Conservation (phyloP, 1,140 invertebrate species). For the Bacillus rossius region DNA sequence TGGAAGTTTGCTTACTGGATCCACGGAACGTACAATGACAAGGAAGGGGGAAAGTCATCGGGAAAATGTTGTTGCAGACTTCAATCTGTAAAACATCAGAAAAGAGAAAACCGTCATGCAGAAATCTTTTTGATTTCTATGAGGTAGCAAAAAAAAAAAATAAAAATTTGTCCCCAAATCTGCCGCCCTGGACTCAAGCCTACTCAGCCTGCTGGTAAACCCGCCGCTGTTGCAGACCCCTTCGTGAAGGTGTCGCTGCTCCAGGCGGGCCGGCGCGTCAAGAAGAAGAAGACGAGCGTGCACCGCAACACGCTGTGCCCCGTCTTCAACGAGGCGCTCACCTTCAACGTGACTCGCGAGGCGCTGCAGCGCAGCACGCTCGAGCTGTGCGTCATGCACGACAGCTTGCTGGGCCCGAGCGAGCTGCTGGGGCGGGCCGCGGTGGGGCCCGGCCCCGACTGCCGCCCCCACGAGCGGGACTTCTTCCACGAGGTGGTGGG, state of each 20-base stretch:
- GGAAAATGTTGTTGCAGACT: too few species aligned
- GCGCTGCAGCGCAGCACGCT: conserved; percentile 46
- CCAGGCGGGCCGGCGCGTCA: conserved; percentile 68
- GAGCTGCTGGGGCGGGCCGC: conserved; percentile 47
- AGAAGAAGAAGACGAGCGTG: conserved; percentile 88
- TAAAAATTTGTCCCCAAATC: too few species aligned
- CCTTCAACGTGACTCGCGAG: conserved; percentile 68
- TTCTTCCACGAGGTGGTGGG: conserved; percentile 50
- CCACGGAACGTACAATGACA: too few species aligned
- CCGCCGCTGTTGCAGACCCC: conserved; percentile 60
- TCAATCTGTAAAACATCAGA: too few species aligned
- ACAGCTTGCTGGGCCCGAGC: conserved; percentile 46
- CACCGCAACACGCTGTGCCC: conserved; percentile 78
- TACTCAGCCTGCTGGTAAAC: too few species aligned
- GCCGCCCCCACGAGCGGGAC: conserved; percentile 42
- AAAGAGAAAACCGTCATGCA: too few species aligned
- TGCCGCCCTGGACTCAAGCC: too few species aligned
- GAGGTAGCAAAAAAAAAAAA: too few species aligned
- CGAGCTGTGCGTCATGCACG: conserved; percentile 49
- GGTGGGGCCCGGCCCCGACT: conserved; percentile 43
- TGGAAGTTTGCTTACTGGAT: too few species aligned
- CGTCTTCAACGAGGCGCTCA: conserved; percentile 82
- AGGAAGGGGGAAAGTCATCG: too few species aligned
- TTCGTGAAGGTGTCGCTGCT: conserved; percentile 80
- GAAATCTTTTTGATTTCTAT: too few species aligned